These are phyloP conservation scores for Heliocidaris tuberculata DNA, from an alignment of 35 echinoderm and acorn worm species.

Conservation along the genomic window DNA sequence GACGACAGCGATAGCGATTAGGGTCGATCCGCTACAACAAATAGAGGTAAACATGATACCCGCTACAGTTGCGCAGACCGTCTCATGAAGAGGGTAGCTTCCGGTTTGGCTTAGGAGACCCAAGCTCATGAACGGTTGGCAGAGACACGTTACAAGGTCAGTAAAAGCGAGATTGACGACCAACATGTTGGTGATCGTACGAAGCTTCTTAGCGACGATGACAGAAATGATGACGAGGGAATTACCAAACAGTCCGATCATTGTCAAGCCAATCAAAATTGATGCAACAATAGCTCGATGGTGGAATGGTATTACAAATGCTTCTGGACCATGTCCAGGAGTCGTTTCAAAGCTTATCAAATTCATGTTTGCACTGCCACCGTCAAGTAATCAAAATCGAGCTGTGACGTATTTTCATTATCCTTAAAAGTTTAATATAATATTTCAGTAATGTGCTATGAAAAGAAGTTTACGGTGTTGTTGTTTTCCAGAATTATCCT, in stretches of 20 bases:
- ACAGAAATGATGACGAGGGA: conserved; percentile 55
- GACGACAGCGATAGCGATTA: conserved; percentile 61
- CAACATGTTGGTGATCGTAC: conserved; percentile 67
- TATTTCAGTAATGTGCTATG: too few relatives aligned
- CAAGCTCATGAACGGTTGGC: conserved; percentile 37
- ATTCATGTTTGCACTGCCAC: too few relatives aligned
- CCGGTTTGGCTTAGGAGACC: conserved; percentile 45
- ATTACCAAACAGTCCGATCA: conserved; percentile 52
- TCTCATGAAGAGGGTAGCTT: conserved; percentile 39
- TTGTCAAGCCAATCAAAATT: background rate
- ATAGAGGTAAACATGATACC: conserved; percentile 25
- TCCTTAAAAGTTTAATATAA: too few relatives aligned
- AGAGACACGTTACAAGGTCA: conserved; percentile 44
- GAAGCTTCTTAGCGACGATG: conserved; percentile 64
- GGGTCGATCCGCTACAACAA: conserved; percentile 41
- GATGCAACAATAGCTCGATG: conserved; percentile 6
- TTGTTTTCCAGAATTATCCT: too few relatives aligned
- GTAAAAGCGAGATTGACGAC: conserved; percentile 68
- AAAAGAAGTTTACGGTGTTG: too few relatives aligned
- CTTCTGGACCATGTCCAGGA: background rate
- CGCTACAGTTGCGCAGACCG: conserved; percentile 27
- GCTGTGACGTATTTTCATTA: too few relatives aligned
- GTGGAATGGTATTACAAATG: background rate
- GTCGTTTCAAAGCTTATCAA: too few relatives aligned
- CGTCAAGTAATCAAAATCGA: too few relatives aligned